Percentiles rank a stretch among this genome's conserved stretches.
Evolutionary conservation across 2,888 invertebrate species (phyloP).

Genomic region (Drosophila tanythrix): DNA sequence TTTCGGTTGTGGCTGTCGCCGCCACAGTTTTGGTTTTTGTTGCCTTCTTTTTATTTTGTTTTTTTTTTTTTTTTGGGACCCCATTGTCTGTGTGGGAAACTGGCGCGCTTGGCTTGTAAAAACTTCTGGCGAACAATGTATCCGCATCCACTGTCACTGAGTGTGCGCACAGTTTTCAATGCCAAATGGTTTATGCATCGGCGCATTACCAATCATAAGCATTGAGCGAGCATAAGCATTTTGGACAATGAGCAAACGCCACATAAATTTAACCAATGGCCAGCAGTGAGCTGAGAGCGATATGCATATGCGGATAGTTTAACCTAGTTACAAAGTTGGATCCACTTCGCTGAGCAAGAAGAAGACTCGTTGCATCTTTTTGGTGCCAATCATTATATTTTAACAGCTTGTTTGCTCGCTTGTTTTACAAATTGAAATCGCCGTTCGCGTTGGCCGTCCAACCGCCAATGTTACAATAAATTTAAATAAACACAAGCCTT

Average conservation of each 20-base stretch:
- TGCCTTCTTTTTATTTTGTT: conserved; percentile 4
- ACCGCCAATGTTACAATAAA: conserved; percentile 75
- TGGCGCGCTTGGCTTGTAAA: conserved; percentile 71
- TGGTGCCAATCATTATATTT: conserved; percentile 80
- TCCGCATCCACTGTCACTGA: conserved; percentile 46
- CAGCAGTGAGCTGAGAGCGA: conserved; percentile 44
- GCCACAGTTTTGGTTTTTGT: conserved; percentile 47
- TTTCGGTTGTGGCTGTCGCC: conserved; percentile 60
- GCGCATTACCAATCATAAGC: conserved; percentile 66
- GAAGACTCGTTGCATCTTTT: conserved; percentile 43
- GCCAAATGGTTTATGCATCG: conserved; percentile 78
- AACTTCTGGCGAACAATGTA: conserved; percentile 64
- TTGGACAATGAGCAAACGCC: conserved; percentile 74
- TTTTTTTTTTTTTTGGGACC: conserved; percentile 47
- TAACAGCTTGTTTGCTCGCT: conserved; percentile 80
- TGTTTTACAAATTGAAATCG: conserved; percentile 81
- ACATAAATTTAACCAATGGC: conserved; percentile 66
- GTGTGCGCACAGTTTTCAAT: conserved; percentile 69
- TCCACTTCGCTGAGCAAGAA: not conserved
- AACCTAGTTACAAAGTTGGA: conserved; percentile 58
- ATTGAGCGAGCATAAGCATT: conserved; percentile 52
- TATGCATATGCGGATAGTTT: conserved; percentile 74
- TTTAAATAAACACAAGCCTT: conserved; percentile 79
- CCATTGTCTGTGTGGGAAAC: conserved; percentile 78
- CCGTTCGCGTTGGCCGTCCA: conserved; percentile 44